Conservation (phyloP, 2,888 invertebrate genomes). For the Rhopalosiphum nymphaeae region DNA sequence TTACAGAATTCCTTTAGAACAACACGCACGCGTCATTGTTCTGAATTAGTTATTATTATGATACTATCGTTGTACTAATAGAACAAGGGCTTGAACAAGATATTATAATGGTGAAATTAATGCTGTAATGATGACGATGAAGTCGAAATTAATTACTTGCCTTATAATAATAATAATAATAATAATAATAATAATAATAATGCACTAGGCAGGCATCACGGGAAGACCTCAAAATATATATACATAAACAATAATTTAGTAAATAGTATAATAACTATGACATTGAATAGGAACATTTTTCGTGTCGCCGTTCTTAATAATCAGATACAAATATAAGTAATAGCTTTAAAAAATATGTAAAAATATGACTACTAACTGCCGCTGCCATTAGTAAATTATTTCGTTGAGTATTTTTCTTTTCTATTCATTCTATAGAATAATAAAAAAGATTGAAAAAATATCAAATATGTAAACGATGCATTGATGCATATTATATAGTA, state of each 20-base stretch:
- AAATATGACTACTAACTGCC: neutral
- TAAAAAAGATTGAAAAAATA: neutral
- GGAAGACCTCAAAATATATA: neutral
- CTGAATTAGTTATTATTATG: constrained; percentile 7
- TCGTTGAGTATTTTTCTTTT: neutral
- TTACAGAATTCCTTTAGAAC: neutral
- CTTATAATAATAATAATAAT: neutral
- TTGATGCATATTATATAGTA: neutral
- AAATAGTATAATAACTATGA: neutral
- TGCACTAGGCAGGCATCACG: neutral
- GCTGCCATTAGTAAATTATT: neutral
- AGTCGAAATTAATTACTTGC: neutral
- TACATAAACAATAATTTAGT: constrained; percentile 9
- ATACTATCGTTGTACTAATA: neutral
- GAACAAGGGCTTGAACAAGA: neutral
- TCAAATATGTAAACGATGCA: neutral
- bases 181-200: neutral
- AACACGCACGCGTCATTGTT: constrained; percentile 4
- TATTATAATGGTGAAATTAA: constrained; percentile 2
- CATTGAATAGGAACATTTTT: neutral
- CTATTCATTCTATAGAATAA: neutral
- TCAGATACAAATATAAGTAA: neutral
- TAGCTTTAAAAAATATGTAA: neutral
- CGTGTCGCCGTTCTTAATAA: neutral
- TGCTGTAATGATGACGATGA: neutral